Conservation (phyloP, 2,797 vertebrate species). For the Etheostoma nigrum region DNA sequence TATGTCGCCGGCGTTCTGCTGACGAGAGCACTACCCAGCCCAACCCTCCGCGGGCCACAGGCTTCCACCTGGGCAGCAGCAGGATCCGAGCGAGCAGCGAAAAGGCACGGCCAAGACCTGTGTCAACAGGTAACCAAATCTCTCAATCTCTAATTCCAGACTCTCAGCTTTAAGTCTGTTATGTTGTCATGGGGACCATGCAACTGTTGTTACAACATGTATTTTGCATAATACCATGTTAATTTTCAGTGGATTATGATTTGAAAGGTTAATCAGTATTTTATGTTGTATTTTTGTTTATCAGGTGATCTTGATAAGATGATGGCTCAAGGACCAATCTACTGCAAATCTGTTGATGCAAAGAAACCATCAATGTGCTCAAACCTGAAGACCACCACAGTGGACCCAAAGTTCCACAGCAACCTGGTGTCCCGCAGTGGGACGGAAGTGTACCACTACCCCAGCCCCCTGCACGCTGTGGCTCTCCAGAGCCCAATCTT, state of each 20-base stretch:
- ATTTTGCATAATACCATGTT: constrained; percentile 42
- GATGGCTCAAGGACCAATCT: constrained; percentile 72
- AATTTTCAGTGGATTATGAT: neutral
- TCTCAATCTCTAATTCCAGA: constrained; percentile 21
- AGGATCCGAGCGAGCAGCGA: constrained; percentile 77
- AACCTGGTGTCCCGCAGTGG: constrained; percentile 90
- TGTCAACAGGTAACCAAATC: constrained; percentile 91
- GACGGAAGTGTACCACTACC: constrained; percentile 92
- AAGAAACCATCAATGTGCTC: constrained; percentile 65
- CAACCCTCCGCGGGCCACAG: constrained; percentile 80
- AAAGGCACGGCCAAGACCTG: constrained; percentile 87
- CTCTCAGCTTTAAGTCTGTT: neutral
- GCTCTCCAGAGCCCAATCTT: constrained; percentile 96
- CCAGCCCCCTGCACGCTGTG: constrained; percentile 95
- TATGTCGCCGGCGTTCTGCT: constrained; percentile 88
- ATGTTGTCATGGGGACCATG: constrained; percentile 15
- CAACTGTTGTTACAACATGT: constrained; percentile 27
- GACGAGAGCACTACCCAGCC: constrained; percentile 87
- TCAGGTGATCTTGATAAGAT: constrained; percentile 93
- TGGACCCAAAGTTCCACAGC: constrained; percentile 90
- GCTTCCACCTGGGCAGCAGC: constrained; percentile 79
- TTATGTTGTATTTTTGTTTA: constrained; percentile 34
- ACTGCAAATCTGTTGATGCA: constrained; percentile 75
- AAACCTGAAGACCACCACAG: constrained; percentile 61
- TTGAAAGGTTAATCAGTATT: constrained; percentile 34